Conservation (phyloP, 2,797 vertebrate species). For the Chelon labrosus region DNA sequence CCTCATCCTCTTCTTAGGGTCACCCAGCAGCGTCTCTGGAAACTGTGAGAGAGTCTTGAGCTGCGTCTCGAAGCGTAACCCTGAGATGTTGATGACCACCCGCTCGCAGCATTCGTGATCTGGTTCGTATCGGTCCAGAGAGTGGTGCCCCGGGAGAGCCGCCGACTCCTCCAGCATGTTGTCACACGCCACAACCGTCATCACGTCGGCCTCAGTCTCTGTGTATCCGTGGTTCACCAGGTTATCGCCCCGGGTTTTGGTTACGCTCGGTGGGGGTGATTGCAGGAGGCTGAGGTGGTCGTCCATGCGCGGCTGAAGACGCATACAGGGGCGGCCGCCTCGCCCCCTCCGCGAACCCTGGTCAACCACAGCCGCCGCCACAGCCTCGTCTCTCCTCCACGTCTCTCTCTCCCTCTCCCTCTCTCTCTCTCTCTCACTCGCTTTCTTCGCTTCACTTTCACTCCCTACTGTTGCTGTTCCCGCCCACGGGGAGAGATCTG, state of each 20-base stretch:
- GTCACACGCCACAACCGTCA: conserved; percentile 94
- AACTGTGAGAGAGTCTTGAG: conserved; percentile 97
- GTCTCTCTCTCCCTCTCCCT: conserved; percentile 61
- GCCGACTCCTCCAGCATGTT: conserved; percentile 91
- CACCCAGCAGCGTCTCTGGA: conserved; percentile 95
- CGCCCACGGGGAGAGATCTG: conserved; percentile 78
- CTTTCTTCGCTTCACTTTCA: conserved; percentile 67
- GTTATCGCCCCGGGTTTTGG: conserved; percentile 85
- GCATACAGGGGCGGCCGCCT: conserved; percentile 84
- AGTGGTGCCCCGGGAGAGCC: conserved; percentile 85
- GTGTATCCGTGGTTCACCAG: conserved; percentile 90
- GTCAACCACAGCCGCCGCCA: conserved; percentile 80
- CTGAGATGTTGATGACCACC: conserved; percentile 98
- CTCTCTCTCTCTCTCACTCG: conserved; percentile 60
- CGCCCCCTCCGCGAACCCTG: conserved; percentile 82
- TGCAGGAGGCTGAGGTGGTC: conserved; percentile 93
- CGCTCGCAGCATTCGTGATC: conserved; percentile 97
- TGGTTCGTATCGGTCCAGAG: conserved; percentile 85
- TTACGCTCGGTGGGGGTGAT: conserved; percentile 89
- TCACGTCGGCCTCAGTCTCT: conserved; percentile 87
- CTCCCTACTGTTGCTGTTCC: conserved; percentile 78
- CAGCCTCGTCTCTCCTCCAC: conserved; percentile 70
- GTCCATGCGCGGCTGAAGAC: conserved; percentile 88
- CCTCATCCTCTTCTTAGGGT: conserved; percentile 96
- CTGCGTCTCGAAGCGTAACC: conserved; percentile 97